A percentile compares a stretch with the other conserved stretches of the same genome.
Conservation (phyloP, 2,888 invertebrate species). For the Abrostola tripartita region DNA sequence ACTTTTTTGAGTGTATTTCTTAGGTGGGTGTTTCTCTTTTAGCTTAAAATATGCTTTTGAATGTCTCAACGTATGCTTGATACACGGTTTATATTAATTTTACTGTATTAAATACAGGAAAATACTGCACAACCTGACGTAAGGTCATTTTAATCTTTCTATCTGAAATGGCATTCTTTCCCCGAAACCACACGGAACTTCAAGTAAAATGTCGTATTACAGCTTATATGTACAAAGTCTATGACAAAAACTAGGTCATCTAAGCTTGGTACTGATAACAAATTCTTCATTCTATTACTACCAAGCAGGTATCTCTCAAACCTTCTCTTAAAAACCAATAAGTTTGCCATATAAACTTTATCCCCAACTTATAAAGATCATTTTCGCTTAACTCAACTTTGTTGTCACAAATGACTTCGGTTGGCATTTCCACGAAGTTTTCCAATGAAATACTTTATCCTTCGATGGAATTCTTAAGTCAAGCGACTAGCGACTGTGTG, state of each 20-base stretch:
- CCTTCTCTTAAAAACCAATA: conserved; percentile 1
- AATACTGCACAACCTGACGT: too few relatives aligned
- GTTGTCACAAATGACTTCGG: conserved; percentile 36
- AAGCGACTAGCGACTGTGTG: conserved; percentile 32
- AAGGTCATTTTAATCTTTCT: too few relatives aligned
- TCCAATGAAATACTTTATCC: conserved; percentile 45
- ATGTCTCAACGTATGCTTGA: too few relatives aligned
- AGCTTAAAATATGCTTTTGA: too few relatives aligned
- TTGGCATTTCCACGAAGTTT: conserved; percentile 36
- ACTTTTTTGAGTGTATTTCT: too few relatives aligned
- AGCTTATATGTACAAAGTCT: too few relatives aligned
- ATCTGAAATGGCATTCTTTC: too few relatives aligned
- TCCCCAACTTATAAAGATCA: conserved; percentile 22
- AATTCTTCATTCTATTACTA: background rate
- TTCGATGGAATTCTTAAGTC: conserved; percentile 23
- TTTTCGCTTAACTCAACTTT: conserved; percentile 36
- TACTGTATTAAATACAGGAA: too few relatives aligned
- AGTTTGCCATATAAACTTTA: conserved; percentile 12
- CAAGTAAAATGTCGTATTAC: too few relatives aligned
- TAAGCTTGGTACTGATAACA: background rate
- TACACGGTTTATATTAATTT: too few relatives aligned
- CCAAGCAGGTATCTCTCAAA: background rate
- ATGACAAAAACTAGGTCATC: background rate
- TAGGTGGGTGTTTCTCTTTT: too few relatives aligned
- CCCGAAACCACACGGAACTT: too few relatives aligned